Evolutionary conservation across 2,888 invertebrate species (phyloP).

Genomic region (Augochlorella aurata): DNA sequence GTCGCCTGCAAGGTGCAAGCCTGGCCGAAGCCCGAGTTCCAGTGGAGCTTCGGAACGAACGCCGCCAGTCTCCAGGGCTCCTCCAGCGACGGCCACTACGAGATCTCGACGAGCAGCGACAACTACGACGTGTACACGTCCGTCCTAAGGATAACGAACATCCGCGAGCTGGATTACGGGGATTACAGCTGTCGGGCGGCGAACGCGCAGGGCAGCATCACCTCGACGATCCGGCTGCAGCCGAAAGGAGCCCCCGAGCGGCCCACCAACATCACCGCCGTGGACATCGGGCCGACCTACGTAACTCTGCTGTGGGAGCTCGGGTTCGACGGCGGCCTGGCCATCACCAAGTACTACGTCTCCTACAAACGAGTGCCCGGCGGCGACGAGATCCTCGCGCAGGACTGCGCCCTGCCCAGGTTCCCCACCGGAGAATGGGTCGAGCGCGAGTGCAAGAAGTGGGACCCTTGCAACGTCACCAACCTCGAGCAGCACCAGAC

Average conservation of each 20-base stretch:
- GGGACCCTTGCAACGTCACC: slow-evolving; percentile 94
- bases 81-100: slow-evolving; percentile 91
- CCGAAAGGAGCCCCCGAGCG: slow-evolving; percentile 94
- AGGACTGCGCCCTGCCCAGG: slow-evolving; percentile 85
- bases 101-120: slow-evolving; percentile 90
- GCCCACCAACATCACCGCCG: slow-evolving; percentile 88
- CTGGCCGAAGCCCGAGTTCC: slow-evolving; percentile 95
- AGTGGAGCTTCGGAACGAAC: slow-evolving; percentile 93
- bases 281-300: slow-evolving; percentile 90
- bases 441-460: slow-evolving; percentile 92
- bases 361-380: slow-evolving; percentile 88
- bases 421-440: slow-evolving; percentile 87
- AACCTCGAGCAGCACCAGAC: slow-evolving; percentile 93
- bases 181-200: slow-evolving; percentile 94
- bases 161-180: slow-evolving; percentile 93
- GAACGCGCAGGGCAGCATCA: slow-evolving; percentile 90
- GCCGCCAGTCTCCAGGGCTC: slow-evolving; percentile 89
- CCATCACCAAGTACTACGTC: slow-evolving; percentile 94
- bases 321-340: slow-evolving; percentile 94
- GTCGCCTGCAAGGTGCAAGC: slow-evolving; percentile 95
- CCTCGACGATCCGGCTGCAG: slow-evolving; percentile 90
- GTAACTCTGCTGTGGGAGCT: slow-evolving; percentile 93
- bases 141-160: slow-evolving; percentile 88
- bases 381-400: slow-evolving; percentile 85
- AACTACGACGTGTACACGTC: slow-evolving; percentile 94